A percentile compares a stretch with the other conserved stretches of the same genome.
phyloP scores from a whole-genome alignment of 2,797 vertebrate genomes.

The Malurus leucopterus region DNA sequence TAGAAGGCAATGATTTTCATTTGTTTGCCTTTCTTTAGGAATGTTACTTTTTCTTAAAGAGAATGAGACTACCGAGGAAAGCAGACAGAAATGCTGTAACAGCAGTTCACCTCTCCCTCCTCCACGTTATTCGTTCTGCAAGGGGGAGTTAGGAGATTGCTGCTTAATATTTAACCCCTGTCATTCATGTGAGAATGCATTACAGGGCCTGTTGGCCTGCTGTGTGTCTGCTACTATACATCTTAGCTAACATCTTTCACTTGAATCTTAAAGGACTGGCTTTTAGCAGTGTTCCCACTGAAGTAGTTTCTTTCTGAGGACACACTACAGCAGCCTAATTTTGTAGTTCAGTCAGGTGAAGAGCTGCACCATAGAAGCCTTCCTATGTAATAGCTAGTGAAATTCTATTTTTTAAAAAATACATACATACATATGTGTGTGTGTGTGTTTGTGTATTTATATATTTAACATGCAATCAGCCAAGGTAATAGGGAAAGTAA shows the following conservation, averaged over 20 bases:
- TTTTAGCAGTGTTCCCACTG: neutral
- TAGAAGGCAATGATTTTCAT: neutral
- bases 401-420: neutral
- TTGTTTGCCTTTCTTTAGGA: neutral
- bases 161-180: constrained; percentile 26
- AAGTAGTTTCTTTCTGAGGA: neutral
- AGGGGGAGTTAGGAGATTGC: constrained; percentile 7
- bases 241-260: neutral
- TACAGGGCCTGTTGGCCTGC: neutral
- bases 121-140: constrained; percentile 5
- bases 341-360: neutral
- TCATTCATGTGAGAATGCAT: neutral
- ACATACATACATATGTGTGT: neutral
- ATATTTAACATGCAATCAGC: neutral
- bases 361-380: neutral
- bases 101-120: neutral
- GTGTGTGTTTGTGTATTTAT: rapidly evolving
- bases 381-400: neutral
- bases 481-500: neutral
- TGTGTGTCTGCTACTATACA: neutral
- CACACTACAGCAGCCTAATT: neutral
- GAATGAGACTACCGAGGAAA: neutral
- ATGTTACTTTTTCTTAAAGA: neutral
- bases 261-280: neutral
- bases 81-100: neutral